Conservation (phyloP, 2,888 invertebrate species). For the Cotesia congregata region DNA sequence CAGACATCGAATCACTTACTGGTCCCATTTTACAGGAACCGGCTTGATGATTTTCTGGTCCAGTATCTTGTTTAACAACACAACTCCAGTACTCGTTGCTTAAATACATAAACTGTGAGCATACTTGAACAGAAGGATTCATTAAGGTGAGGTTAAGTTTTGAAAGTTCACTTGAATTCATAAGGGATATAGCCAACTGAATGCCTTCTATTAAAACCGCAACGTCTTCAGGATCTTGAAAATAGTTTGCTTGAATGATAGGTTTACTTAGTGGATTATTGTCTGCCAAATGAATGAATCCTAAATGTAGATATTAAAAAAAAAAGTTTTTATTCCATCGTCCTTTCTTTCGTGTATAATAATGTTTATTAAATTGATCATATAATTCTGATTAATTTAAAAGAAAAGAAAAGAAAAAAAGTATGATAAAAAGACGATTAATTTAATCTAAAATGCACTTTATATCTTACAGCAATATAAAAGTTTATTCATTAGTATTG, state of each 20-base stretch:
- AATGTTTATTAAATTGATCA: no score
- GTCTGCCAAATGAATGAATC: conserved; percentile 72
- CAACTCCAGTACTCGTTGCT: conserved; percentile 84
- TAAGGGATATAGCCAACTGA: conserved; percentile 74
- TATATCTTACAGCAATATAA: background rate
- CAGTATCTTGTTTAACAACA: conserved; percentile 78
- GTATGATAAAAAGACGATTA: background rate
- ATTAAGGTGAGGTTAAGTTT: conserved; percentile 60
- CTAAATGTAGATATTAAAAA: conserved; percentile 47
- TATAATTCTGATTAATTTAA: no score
- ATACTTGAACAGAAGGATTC: conserved; percentile 55
- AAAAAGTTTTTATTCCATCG: background rate
- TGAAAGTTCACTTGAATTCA: conserved; percentile 72
- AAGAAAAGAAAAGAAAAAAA: background rate
- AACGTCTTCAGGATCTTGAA: conserved; percentile 78
- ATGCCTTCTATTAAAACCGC: conserved; percentile 77
- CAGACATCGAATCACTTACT: conserved; percentile 78
- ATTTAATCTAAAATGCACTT: background rate
- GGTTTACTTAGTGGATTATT: conserved; percentile 80
- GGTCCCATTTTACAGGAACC: conserved; percentile 90
- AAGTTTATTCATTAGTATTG: no score
- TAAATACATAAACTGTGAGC: conserved; percentile 67
- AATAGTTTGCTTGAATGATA: conserved; percentile 84
- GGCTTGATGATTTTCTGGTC: conserved; percentile 87
- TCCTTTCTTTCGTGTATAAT: no score